Conservation (phyloP, 2,113 vertebrate species). For the Spermophilus dauricus region DNA sequence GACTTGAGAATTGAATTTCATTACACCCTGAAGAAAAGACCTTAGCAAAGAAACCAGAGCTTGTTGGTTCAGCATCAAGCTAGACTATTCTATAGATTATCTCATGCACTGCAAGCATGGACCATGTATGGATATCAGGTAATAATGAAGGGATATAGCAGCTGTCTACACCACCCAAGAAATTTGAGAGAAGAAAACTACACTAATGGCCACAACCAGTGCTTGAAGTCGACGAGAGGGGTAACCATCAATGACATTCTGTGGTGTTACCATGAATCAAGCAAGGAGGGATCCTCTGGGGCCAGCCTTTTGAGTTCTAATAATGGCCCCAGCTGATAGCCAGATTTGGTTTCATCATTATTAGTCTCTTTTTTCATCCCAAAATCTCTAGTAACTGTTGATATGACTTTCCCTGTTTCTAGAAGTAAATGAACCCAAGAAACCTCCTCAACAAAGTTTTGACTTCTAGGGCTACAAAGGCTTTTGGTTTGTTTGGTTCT, state of each 20-base stretch:
- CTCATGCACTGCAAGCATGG: not conserved
- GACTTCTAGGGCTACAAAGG: not conserved
- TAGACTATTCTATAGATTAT: not conserved
- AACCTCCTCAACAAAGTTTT: not conserved
- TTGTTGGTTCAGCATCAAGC: not conserved
- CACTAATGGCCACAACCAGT: not conserved
- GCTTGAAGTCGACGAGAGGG: not conserved
- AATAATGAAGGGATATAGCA: not conserved
- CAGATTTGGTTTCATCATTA: not conserved
- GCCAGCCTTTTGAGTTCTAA: not conserved
- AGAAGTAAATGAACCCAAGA: not conserved
- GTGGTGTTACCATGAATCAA: not conserved
- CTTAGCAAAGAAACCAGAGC: not conserved
- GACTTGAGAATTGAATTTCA: not conserved
- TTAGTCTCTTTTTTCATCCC: not conserved
- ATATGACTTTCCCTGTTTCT: not conserved
- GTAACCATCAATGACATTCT: not conserved
- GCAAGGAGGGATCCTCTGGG: not conserved
- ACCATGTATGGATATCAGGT: not conserved
- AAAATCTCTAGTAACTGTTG: not conserved
- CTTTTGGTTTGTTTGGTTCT: conserved; percentile 21
- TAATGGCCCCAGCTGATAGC: not conserved
- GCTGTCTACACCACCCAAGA: not conserved
- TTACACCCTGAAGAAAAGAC: not conserved
- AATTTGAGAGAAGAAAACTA: not conserved